Base-by-base conservation (phyloP, 2,113 vertebrate genomes). In the Origma solitaria region DNA sequence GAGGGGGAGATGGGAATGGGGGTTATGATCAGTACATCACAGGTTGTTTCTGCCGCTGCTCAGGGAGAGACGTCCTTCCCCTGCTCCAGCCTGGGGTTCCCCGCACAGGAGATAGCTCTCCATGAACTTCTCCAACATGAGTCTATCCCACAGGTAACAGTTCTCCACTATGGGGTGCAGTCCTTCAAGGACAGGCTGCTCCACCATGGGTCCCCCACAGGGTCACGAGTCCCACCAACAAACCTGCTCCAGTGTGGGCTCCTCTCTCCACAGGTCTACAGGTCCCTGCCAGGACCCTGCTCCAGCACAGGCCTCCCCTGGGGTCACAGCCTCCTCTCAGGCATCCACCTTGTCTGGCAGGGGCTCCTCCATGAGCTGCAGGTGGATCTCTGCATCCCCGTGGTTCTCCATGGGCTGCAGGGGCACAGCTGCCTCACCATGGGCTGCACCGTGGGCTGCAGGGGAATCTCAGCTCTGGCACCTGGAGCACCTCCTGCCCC, bases 1-100 rank as follows among this genome's bases (percentile, higher is more conserved):
- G 7, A 4, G 35, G 15, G 54, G 22, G 27, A 45, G 12, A 23
- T 0, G 0, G 17, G 35, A 19, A 15, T 51, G 14, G 18, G 9
- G 5, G 3, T 60, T 69, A 8, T 51, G 22, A 33, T 86, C 53
- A 33, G 33, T 86, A 45, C 33, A 60, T 69, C 62, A 45, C 6
- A 21, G 17, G 65, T 68, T 31, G 5, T 60, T 69, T 60, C 33
- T 60, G 7, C 45, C 44, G 9, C 62, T 51, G 27, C 45, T 69
- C 18, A 25, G 18, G 10, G 19, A 33, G 11, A 44, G 11, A 37
- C 44, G 22, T 77, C 45, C 13, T 58, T 58, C 31, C 31, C 31
- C 37, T 77, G 13, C 16, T 58, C 27, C 31, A 44, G 7, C 7
- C 0, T 50, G 27, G 17, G 37, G 14, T 50, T n/a, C 7, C 27